Evolutionary conservation across 2,113 vertebrate species (phyloP), one percentile per base, ranked within the genome.

Genomic region (Notiomystis cincta): DNA sequence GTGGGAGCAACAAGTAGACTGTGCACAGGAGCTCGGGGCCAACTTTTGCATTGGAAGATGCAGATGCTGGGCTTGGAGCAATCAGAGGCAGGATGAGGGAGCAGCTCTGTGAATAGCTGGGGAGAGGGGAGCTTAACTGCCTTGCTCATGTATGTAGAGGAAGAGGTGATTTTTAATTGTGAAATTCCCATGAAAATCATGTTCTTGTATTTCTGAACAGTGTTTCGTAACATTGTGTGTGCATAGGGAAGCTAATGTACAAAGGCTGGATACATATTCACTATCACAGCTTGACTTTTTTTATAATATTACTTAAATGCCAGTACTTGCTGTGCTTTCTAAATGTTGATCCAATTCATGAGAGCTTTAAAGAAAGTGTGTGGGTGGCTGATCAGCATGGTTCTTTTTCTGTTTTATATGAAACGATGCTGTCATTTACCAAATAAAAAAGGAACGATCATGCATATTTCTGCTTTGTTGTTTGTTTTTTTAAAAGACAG

Each of bases 341-440:
- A 95, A 96, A 92, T 73, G 81, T 82, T 96, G 91, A 82, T 93
- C 61, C 84, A 93, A 56, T 80, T 90, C 90, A 58, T 28, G 17
- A 71, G 66, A 85, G 62, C 58, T 82, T 93, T 89, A 92, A 79
- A 85, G 73, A 62, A 72, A 78, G 27, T 18, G 45, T 77, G 90
- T 89, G 91, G 84, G 89, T 84, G 82, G 86, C 71, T 87, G 77
- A 97, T 61, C 78, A 87, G 66, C 47, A 47, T 54, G 82, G 31
- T 20, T 54, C 58, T 75, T 87, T 78, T 64, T 50, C 69, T 86
- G 62, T 58, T 94, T 84, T 60, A 53, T 69, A 42, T 80, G 54
- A 93, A 96, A 80, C 0, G 2, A 47, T 80, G 50, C 54, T 90
- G 66, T 64, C 66, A 72, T 90, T 93, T 93, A 69, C 57, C 54